These are phyloP conservation scores for Caenorhabditis afra DNA, from an alignment of 2,888 invertebrate genomes.

Conservation along the genomic window DNA sequence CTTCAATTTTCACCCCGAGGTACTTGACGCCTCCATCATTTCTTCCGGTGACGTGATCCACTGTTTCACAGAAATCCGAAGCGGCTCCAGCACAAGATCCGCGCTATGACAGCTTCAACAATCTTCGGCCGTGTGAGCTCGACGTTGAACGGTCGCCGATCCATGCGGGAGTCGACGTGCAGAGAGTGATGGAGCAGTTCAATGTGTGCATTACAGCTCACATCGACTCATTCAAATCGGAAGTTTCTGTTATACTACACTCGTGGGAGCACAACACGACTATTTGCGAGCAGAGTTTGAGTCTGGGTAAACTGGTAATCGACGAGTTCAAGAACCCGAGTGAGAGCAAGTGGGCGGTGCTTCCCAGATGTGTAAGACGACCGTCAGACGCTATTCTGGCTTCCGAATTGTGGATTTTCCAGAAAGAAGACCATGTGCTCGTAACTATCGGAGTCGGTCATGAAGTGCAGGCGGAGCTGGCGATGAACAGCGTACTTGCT, in stretches of 20 bases:
- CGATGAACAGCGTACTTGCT: constrained; percentile 5
- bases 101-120: too few relatives aligned
- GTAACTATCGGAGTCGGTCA: constrained; percentile 44
- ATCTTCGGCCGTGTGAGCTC: too few relatives aligned
- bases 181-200: background rate
- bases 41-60: too few relatives aligned
- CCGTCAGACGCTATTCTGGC: too few relatives aligned
- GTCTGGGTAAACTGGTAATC: background rate
- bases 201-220: constrained; percentile 1
- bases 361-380: constrained; percentile 8
- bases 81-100: too few relatives aligned
- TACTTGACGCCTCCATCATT: too few relatives aligned
- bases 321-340: constrained; percentile 11
- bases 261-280: constrained; percentile 6
- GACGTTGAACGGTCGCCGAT: too few relatives aligned
- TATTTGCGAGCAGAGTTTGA: background rate
- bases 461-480: constrained; percentile 31
- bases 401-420: background rate
- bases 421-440: constrained; percentile 16
- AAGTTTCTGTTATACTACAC: background rate
- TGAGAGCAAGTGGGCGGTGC: constrained; percentile 11
- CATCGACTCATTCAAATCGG: background rate
- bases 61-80: too few relatives aligned
- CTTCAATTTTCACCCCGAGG: too few relatives aligned
- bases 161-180: background rate